Conservation (phyloP, 2,113 vertebrate species). For the Mobula hypostoma region DNA sequence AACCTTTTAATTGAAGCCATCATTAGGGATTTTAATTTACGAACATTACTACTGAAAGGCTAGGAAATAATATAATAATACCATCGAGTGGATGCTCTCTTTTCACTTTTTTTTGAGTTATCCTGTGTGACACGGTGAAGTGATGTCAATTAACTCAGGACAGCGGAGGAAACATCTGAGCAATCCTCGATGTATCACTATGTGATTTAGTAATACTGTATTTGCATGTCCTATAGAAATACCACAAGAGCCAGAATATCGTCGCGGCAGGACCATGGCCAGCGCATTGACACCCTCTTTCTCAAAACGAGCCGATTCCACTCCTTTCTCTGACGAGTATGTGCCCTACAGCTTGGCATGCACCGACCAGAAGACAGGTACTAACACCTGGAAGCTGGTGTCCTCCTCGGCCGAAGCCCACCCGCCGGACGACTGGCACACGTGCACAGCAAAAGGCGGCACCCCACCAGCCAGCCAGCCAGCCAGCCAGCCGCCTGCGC, state of each 20-base stretch:
- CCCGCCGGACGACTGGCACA: neutral
- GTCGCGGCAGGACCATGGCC: neutral
- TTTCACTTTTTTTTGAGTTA: neutral
- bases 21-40: neutral
- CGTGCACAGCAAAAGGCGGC: neutral
- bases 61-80: neutral
- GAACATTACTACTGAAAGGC: neutral
- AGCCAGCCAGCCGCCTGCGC: neutral
- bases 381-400: too few relatives aligned
- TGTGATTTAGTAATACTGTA: neutral
- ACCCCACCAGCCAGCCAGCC: too few relatives aligned
- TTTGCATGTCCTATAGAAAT: neutral
- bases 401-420: too few relatives aligned
- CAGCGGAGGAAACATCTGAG: too few relatives aligned
- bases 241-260: neutral
- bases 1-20: too few relatives aligned
- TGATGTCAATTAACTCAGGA: too few relatives aligned
- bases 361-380: too few relatives aligned
- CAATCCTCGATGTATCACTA: too few relatives aligned
- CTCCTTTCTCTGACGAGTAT: neutral
- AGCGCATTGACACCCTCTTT: neutral
- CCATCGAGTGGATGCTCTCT: neutral
- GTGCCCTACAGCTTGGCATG: neutral
- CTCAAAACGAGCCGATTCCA: neutral
- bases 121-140: neutral